A percentile compares a stretch with the other conserved stretches of the same genome.
These are phyloP conservation scores for Heliconius nattereri DNA, from an alignment of 1,140 invertebrate genomes.

Conservation along the genomic window DNA sequence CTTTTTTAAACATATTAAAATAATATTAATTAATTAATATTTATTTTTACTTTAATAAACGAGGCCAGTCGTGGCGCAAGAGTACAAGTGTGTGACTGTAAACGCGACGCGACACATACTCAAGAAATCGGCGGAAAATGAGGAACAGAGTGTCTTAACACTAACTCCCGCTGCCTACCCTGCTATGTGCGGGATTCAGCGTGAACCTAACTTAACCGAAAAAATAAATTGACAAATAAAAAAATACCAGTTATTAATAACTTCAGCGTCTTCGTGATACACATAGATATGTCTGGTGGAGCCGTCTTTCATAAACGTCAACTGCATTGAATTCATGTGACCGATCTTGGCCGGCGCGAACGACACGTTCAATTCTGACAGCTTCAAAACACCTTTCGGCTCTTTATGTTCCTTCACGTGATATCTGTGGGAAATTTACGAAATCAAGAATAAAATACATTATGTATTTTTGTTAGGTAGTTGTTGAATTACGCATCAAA, in stretches of 20 bases:
- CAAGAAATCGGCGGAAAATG: too few relatives aligned
- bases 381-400: conserved; percentile 90
- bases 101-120: too few relatives aligned
- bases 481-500: not conserved
- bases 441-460: not conserved
- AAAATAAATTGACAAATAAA: conserved; percentile 29
- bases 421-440: conserved; percentile 80
- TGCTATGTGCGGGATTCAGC: too few relatives aligned
- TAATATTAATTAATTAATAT: too few relatives aligned
- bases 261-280: conserved; percentile 91
- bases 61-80: too few relatives aligned
- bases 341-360: conserved; percentile 93
- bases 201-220: too few relatives aligned
- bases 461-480: not conserved
- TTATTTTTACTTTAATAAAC: too few relatives aligned
- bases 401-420: conserved; percentile 92
- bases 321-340: conserved; percentile 89
- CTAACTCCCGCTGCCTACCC: too few relatives aligned
- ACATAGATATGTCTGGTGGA: conserved; percentile 93
- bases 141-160: too few relatives aligned
- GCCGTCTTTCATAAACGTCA: conserved; percentile 91
- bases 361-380: conserved; percentile 92
- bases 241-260: conserved; percentile 90
- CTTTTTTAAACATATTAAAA: too few relatives aligned
- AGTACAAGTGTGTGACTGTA: too few relatives aligned